Evolutionary conservation across 2,888 invertebrate species (phyloP), one percentile per base, ranked within the genome.

Genomic region (Spatulosminthurus flaviceps): DNA sequence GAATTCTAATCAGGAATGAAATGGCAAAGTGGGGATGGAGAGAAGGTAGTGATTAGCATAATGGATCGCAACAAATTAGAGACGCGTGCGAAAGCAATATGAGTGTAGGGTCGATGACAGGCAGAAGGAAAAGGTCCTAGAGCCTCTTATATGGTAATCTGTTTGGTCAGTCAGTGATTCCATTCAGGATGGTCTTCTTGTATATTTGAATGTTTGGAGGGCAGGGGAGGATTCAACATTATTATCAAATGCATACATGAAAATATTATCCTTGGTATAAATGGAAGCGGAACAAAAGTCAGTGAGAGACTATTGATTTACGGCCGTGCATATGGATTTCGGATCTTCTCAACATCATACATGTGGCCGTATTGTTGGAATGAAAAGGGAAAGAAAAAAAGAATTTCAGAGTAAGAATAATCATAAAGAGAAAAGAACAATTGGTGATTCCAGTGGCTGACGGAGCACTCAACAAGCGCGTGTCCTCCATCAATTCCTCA

Each of bases 401-500:
- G n/a, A 28, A 28, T 67, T 67, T 67, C 4, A 29, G 24, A 4
- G 4, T 28, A 29, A 29, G 67, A 73, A 73, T 73, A 73, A 73
- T 60, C 43, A 51, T 51, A 61, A 51, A 60, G 29, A 29, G 61
- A 71, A 71, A 60, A 71, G 77, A 71, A 61, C 70, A 70, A 77
- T 70, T 71, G 77, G 60, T 60, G 43, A 71, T 71, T 71, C 60
- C 61, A 70, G 71, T 77, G 72, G 67, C 79, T 81, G 79, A 76
- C 81, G 81, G 79, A 83, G 83, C 85, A 85, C 85, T 85, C 85
- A 85, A 82, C 83, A 81, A 80, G 81, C 85, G 85, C 85, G 84
- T 85, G 85, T 84, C 84, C 81, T 81, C 85, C 85, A 85, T 85
- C 85, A 85, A 85, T 85, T 83, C 83, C 79, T 82, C 80, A 82